Conservation (phyloP, 2,888 invertebrate genomes). For the Ennomos fuscantarius region DNA sequence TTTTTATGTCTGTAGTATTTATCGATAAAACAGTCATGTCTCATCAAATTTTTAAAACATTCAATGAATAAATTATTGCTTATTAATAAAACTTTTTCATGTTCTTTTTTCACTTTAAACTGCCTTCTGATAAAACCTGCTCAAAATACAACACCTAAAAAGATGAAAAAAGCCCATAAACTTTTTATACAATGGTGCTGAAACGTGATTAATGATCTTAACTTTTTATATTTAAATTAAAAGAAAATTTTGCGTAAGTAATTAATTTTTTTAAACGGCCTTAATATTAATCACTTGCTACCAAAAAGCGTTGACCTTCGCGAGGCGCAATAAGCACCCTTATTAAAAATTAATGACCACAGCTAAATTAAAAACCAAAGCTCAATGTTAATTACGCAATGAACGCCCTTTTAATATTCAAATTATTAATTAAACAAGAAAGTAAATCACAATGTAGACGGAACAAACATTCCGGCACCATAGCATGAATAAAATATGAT, state of each 20-base stretch:
- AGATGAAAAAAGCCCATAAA: no score
- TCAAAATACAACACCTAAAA: no score
- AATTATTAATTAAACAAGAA: constrained; percentile 29
- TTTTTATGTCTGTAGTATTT: no score
- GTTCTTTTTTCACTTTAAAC: no score
- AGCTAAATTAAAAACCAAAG: constrained; percentile 21
- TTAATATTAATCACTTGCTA: not conserved
- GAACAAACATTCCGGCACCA: constrained; percentile 33
- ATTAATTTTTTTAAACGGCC: constrained; percentile 1
- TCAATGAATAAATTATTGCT: no score
- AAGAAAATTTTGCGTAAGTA: constrained; percentile 1
- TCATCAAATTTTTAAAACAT: no score
- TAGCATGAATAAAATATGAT: constrained; percentile 40
- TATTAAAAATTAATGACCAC: constrained; percentile 25
- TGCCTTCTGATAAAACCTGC: no score
- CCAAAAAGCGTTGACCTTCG: constrained; percentile 17
- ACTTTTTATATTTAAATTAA: no score
- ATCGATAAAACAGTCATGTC: no score
- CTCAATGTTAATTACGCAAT: constrained; percentile 20
- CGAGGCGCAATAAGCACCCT: constrained; percentile 14
- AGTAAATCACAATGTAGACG: constrained; percentile 28
- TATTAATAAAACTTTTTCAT: no score
- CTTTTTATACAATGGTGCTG: no score
- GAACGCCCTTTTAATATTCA: constrained; percentile 20
- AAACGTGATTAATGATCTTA: no score